Evolutionary conservation across 2,888 invertebrate genomes (phyloP).

Genomic region (Himalopsyche japonica): DNA sequence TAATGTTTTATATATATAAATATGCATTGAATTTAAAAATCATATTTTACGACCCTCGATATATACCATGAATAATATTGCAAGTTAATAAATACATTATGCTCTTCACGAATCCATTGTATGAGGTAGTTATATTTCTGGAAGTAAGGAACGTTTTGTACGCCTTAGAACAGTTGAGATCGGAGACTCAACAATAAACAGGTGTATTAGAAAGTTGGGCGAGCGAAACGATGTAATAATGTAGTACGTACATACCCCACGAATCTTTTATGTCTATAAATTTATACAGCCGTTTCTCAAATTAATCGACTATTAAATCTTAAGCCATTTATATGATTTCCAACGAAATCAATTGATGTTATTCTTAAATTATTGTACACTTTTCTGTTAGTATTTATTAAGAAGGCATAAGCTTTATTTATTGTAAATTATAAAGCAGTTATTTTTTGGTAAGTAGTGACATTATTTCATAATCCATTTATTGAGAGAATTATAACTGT

Average conservation of each 20-base stretch:
- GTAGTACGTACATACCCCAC: not conserved
- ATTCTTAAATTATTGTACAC: not conserved
- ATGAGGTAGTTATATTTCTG: no score
- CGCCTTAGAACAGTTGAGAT: not conserved
- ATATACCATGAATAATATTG: no score
- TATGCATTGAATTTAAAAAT: no score
- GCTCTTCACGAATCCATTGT: no score
- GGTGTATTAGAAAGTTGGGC: slow-evolving; percentile 37
- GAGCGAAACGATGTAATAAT: slow-evolving; percentile 4
- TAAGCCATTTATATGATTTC: not conserved
- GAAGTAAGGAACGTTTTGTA: not conserved
- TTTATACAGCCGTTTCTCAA: not conserved
- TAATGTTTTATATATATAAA: no score
- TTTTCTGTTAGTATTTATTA: not conserved
- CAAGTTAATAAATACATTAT: no score
- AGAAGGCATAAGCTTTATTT: not conserved
- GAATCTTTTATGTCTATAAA: not conserved
- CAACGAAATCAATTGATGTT: not conserved
- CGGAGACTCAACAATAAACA: slow-evolving; percentile 9
- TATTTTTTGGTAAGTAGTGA: not conserved
- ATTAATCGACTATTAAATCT: not conserved
- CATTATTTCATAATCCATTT: not conserved
- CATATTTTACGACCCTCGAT: no score
- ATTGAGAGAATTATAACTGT: not conserved
- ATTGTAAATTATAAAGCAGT: not conserved